Evolutionary conservation across 2,797 vertebrate genomes (phyloP), one percentile per base, ranked within the genome.

Genomic region (Myripristis murdjan): DNA sequence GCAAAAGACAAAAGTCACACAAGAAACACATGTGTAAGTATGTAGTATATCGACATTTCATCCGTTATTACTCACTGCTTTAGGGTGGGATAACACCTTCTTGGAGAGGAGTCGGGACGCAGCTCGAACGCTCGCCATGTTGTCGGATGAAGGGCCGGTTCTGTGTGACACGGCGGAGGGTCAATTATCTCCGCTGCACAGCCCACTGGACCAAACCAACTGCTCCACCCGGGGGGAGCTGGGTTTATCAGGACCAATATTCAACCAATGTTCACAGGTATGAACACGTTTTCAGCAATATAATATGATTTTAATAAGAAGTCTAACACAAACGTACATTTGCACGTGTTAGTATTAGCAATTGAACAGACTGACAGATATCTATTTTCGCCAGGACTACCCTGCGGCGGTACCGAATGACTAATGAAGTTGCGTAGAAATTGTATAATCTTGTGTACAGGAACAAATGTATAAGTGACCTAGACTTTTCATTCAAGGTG

Each of bases 401-500:
- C 88, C 84, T 37, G 12, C 0, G 5, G 16, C 14, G 39, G 11
- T 28, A 2, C 10, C 35, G 37, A 39, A 67, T 26, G 26, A 39
- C 35, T 10, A 46, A 59, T 11, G 16, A 33, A 51, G 33, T 62
- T 69, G 20, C 59, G 58, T 81, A 54, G 59, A 61, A 60, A 41
- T 90, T 78, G 79, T 83, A 60, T 79, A 91, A 90, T 51, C 77
- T 68, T 63, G 12, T n/a, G 14, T 54, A 55, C 64, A 81, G 81
- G 87, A 84, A 74, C 85, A 79, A 85, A 92, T 91, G 87, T 79
- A 82, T 70, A 83, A 86, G 59, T 91, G 90, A 92, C 90, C 93
- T 90, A 88, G 83, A 83, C 80, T 79, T 87, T 85, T 53, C 64
- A 35, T 83, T 91, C 89, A 93, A 94, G 93, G 92, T 93, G 93